These are phyloP conservation scores for Scleropages formosus DNA, from an alignment of 2,797 vertebrate genomes.

Conservation along the genomic window DNA sequence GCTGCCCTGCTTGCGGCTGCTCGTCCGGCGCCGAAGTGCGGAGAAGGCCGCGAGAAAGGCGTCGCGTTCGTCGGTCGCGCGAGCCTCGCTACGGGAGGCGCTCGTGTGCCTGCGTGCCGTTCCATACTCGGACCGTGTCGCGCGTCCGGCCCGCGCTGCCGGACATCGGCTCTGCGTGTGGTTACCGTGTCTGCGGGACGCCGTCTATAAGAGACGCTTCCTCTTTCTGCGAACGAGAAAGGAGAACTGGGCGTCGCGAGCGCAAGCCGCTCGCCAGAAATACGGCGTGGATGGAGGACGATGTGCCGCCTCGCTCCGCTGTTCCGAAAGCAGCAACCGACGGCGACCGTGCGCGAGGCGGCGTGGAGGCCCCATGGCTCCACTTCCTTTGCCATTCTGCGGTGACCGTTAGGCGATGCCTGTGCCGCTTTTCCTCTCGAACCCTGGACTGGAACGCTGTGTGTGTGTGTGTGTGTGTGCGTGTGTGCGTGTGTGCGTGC, in stretches of 20 bases:
- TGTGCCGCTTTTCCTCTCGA: background rate
- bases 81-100: no score
- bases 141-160: no score
- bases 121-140: no score
- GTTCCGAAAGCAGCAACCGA: background rate
- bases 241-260: conserved; percentile 2
- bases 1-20: no score
- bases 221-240: conserved; percentile 16
- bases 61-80: no score
- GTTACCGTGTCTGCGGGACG: background rate
- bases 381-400: background rate
- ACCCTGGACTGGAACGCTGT: background rate
- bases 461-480: no score
- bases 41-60: no score
- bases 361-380: no score
- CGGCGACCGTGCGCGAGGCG: no score
- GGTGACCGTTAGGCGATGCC: background rate
- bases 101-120: background rate
- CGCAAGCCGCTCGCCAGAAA: background rate
- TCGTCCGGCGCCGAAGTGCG: no score
- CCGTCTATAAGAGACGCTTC: background rate
- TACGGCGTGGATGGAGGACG: background rate
- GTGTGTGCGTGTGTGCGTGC: no score
- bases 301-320: conserved; percentile 10
- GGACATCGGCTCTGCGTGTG: background rate